Conservation (phyloP, 2,888 invertebrate genomes). For the Laothoe populi region DNA sequence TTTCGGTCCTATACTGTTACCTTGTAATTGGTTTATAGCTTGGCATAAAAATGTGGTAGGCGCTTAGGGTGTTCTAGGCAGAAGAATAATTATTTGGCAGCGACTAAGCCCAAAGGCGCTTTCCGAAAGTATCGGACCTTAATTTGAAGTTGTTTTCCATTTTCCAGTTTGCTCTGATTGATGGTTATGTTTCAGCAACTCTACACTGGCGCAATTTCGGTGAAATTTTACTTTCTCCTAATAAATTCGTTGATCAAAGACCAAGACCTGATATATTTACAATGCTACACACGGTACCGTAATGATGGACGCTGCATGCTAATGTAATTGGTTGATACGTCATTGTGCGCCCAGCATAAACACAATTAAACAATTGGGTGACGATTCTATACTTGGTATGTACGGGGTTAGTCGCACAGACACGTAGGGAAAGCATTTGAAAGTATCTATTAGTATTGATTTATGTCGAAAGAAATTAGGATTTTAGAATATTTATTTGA, state of each 20-base stretch:
- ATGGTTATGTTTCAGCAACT: not conserved
- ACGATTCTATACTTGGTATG: constrained; percentile 49
- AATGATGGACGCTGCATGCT: constrained; percentile 60
- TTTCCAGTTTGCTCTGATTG: not conserved
- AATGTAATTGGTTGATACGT: constrained; percentile 54
- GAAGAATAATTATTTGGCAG: too few species aligned
- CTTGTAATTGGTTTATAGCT: too few species aligned
- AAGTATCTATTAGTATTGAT: constrained; percentile 42
- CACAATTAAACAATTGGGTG: constrained; percentile 67
- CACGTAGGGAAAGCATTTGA: constrained; percentile 51
- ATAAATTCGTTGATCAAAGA: constrained; percentile 63
- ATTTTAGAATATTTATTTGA: not conserved
- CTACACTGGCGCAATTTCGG: constrained; percentile 43
- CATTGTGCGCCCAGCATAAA: constrained; percentile 45
- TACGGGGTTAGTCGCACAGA: constrained; percentile 44
- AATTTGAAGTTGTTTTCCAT: not conserved
- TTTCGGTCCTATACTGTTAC: too few species aligned
- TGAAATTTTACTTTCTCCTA: constrained; percentile 75
- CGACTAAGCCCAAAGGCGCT: too few species aligned
- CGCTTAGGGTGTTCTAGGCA: too few species aligned
- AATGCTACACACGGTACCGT: constrained; percentile 65
- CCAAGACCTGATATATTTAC: constrained; percentile 50
- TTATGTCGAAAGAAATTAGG: constrained; percentile 30
- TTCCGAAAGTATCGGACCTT: too few species aligned
- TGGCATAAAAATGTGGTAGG: too few species aligned